These are phyloP conservation scores for Hydropotes inermis DNA, from an alignment of 2,113 vertebrate genomes.

Conservation along the genomic window DNA sequence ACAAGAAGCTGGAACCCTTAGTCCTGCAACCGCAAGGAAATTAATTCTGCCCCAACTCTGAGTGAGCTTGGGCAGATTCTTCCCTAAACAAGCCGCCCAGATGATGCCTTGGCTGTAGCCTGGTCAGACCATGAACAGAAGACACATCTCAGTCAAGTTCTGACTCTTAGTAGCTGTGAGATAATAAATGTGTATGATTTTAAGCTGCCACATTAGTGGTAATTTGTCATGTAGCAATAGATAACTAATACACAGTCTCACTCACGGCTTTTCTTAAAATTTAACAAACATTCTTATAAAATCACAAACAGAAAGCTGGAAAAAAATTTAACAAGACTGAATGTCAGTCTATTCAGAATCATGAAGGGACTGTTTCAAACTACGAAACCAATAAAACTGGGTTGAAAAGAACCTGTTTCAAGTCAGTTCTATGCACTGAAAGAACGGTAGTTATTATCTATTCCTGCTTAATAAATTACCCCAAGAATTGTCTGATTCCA, in stretches of 20 bases:
- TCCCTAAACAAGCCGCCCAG: background rate
- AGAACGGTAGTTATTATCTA: background rate
- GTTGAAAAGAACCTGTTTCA: background rate
- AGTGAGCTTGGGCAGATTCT: background rate
- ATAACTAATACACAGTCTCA: background rate
- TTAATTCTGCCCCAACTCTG: background rate
- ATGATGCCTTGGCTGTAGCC: background rate
- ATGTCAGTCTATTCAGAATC: background rate
- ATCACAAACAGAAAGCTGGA: background rate
- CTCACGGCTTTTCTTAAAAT: background rate
- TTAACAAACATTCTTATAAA: background rate
- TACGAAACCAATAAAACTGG: background rate
- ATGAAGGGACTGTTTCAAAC: background rate
- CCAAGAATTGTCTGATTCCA: background rate
- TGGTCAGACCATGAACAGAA: background rate
- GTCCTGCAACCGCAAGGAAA: background rate
- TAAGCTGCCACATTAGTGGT: background rate
- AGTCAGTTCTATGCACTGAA: background rate
- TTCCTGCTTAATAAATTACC: background rate
- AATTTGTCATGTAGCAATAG: background rate
- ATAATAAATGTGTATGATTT: background rate
- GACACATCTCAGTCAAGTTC: background rate
- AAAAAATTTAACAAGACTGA: background rate
- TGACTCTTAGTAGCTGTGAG: background rate
- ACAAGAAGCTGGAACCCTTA: background rate